Percentiles rank a stretch among this genome's conserved stretches.
These are phyloP conservation scores for Atrichornis clamosus DNA, from an alignment of 2,113 vertebrate species.

Conservation along the genomic window DNA sequence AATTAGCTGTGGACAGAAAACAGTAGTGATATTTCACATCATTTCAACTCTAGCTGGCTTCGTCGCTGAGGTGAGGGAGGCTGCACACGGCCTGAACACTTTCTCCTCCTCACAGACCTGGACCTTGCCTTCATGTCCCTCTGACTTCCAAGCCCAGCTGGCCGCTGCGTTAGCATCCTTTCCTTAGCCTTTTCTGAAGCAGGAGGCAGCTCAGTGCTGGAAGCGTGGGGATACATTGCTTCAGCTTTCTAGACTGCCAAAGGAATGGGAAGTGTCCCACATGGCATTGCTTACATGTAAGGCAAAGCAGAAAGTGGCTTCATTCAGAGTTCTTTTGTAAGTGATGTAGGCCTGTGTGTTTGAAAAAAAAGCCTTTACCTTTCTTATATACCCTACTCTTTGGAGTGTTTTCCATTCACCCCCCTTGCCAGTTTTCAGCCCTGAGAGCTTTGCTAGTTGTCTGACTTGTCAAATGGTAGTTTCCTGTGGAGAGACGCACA, in stretches of 20 bases:
- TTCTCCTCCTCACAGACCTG: conserved; percentile 28
- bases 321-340: neutral
- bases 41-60: neutral
- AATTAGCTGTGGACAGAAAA: neutral
- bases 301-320: neutral
- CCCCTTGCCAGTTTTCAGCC: neutral
- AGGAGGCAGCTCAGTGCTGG: neutral
- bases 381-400: neutral
- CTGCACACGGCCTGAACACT: neutral
- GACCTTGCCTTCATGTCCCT: neutral
- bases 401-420: neutral
- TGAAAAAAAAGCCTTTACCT: neutral
- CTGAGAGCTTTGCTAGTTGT: neutral
- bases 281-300: neutral
- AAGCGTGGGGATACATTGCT: neutral
- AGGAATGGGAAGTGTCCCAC: neutral
- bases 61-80: neutral
- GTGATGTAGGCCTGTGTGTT: neutral
- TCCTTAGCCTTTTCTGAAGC: neutral
- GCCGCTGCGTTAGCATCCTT: neutral
- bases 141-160: neutral
- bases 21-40: neutral
- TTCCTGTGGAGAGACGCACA: neutral
- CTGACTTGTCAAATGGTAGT: neutral
- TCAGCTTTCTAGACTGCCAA: neutral